Base-by-base conservation (phyloP, 2,888 invertebrate species). In the Sceliomorpha sp. region DNA sequence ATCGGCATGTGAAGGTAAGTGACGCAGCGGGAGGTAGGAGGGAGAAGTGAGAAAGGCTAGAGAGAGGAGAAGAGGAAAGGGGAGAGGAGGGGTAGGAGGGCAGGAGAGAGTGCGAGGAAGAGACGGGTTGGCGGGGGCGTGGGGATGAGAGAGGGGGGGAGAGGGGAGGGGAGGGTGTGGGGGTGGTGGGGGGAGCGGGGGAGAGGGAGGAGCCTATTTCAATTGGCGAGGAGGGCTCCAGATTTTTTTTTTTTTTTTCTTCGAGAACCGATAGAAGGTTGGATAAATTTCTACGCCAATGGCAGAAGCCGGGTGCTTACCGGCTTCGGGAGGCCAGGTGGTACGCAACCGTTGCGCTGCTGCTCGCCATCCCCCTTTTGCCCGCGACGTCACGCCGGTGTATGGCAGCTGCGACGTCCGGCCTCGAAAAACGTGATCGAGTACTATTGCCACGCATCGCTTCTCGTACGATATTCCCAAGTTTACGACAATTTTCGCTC, bases 311-410 rank as follows among this genome's bases (percentile, higher is more conserved):
- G 80, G 80, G 81, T 81, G 75, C 62, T 63, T 59, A 73, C 73
- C 75, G 76, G 79, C 77, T 80, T 76, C 74, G 70, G 71, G 73
- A 73, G 80, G 82, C 86, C 86, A 86, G 86, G 86, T 86, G 86
- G 83, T 81, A 79, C 78, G 75, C 84, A 84, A 86, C 86, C 85
- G 86, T 86, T 84, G 80, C 80, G 74, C 76, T 70, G 73, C 75
- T 75, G 70, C 63, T 55, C 70, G 75, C 73, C 81, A 82, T 77
- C 76, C 78, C 76, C 80, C 72, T 78, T 75, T 80, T 77, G 75
- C 78, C 69, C 60, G 55, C 71, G 74, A 71, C 76, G 76, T 78
- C 77, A 75, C 75, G 77, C 71, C 77, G 68, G 39, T 75, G 69
- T 58, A 74, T 70, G 74, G 74, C 80, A 81, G 81, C 81, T 81